Evolutionary conservation across 2,797 vertebrate species (phyloP).

Genomic region (Crocodylus rhombifer): DNA sequence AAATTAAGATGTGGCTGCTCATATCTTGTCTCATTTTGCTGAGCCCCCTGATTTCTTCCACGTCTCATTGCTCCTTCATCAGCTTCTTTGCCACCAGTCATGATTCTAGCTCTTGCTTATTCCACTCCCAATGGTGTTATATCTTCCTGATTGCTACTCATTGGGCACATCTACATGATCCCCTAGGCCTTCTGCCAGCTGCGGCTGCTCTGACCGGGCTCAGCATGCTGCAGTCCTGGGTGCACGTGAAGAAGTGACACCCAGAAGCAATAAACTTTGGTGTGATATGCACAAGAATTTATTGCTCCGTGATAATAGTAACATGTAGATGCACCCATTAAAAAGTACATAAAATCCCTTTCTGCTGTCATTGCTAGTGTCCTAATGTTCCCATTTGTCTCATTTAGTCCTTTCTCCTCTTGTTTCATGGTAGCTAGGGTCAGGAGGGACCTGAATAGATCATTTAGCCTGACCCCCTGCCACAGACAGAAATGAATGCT

Average conservation of each 20-base stretch:
- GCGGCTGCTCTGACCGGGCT: background rate
- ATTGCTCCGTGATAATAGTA: too few species aligned
- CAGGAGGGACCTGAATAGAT: too few species aligned
- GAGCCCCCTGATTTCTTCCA: background rate
- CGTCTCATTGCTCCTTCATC: background rate
- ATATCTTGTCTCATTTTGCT: background rate
- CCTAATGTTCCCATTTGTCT: background rate
- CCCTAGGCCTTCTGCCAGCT: rapidly evolving
- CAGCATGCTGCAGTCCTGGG: too few species aligned
- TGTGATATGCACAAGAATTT: too few species aligned
- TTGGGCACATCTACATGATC: background rate
- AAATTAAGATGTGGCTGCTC: background rate
- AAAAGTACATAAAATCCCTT: background rate
- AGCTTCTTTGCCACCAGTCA: background rate
- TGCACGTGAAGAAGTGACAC: too few species aligned
- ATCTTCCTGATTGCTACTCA: background rate
- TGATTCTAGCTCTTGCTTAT: background rate
- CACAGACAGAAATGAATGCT: background rate
- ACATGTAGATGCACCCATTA: too few species aligned
- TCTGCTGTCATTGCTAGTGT: background rate
- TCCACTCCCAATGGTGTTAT: background rate
- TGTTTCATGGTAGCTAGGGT: background rate
- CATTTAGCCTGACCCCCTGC: too few species aligned
- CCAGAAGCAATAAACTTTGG: too few species aligned
- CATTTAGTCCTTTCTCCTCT: background rate